Conservation (phyloP, 2,888 invertebrate species). For the Hydraecia micacea region DNA sequence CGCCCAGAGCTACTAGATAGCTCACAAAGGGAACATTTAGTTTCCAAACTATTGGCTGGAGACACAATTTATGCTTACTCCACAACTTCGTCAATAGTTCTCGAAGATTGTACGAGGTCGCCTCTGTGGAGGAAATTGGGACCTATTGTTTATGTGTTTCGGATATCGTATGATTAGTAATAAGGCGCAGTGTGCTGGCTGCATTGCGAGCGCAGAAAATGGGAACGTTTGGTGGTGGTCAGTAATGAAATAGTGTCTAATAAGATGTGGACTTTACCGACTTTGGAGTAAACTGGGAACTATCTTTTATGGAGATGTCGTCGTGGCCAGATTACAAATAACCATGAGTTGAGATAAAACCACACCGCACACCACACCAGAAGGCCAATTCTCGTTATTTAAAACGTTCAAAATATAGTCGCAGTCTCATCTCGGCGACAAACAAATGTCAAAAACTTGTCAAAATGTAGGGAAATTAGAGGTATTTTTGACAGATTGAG, state of each 20-base stretch:
- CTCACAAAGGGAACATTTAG: constrained; percentile 79
- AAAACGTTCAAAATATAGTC: too few species aligned
- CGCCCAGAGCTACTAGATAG: constrained; percentile 73
- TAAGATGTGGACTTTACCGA: constrained; percentile 7
- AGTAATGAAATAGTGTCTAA: constrained; percentile 11
- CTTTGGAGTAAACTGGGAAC: too few species aligned
- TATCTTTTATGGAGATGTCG: background rate
- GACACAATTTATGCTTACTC: constrained; percentile 81
- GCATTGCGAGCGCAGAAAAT: constrained; percentile 63
- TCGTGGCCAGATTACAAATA: background rate
- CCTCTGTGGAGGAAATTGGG: constrained; percentile 75
- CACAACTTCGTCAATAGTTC: constrained; percentile 77
- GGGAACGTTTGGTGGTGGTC: constrained; percentile 29
- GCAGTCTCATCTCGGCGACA: too few species aligned
- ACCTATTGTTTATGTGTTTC: constrained; percentile 80
- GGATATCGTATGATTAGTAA: constrained; percentile 69
- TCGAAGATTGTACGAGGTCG: constrained; percentile 68
- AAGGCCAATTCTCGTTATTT: too few species aligned
- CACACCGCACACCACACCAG: too few species aligned
- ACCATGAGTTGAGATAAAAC: too few species aligned
- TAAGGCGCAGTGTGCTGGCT: constrained; percentile 66
- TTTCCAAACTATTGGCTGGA: constrained; percentile 77
- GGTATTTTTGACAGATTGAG: too few species aligned
- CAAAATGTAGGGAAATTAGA: too few species aligned
- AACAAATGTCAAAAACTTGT: too few species aligned